Conservation (phyloP, 2,888 invertebrate species). For the Conchocele bisecta region DNA sequence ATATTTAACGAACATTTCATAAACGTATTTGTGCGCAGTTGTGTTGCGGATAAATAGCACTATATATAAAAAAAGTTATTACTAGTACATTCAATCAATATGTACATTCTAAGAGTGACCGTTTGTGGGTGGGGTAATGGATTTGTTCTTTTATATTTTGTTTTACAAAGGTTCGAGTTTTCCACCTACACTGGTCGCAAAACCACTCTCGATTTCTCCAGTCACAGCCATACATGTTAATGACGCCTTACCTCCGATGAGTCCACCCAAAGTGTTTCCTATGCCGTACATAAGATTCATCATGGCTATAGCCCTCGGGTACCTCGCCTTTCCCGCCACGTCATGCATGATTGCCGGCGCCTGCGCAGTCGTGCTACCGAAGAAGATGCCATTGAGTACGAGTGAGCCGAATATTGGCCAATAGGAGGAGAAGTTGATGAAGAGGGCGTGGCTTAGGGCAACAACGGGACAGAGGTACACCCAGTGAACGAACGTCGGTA, state of each 20-base stretch:
- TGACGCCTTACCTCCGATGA: slow-evolving; percentile 35
- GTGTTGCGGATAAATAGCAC: no score
- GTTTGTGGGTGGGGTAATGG: no score
- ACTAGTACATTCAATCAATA: no score
- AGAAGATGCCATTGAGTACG: slow-evolving; percentile 38
- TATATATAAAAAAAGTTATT: no score
- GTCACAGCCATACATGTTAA: not conserved
- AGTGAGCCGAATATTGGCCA: slow-evolving; percentile 37
- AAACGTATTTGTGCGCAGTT: no score
- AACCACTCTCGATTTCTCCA: no score
- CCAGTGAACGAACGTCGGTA: slow-evolving; percentile 52
- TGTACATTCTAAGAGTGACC: no score
- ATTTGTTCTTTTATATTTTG: no score
- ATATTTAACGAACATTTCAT: no score
- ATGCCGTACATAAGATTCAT: slow-evolving; percentile 47
- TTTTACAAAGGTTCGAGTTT: no score
- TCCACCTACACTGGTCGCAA: no score
- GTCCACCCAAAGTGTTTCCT: slow-evolving; percentile 36
- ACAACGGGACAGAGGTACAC: slow-evolving; percentile 40
- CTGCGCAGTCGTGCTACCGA: slow-evolving; percentile 44
- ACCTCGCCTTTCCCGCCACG: slow-evolving; percentile 38
- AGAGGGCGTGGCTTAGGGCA: slow-evolving; percentile 39
- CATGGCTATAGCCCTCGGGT: slow-evolving; percentile 42
- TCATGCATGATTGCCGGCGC: slow-evolving; percentile 52
- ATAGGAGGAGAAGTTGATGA: slow-evolving; percentile 36